These are phyloP conservation scores for Motacilla alba DNA, from an alignment of 2,113 vertebrate genomes.

Conservation along the genomic window DNA sequence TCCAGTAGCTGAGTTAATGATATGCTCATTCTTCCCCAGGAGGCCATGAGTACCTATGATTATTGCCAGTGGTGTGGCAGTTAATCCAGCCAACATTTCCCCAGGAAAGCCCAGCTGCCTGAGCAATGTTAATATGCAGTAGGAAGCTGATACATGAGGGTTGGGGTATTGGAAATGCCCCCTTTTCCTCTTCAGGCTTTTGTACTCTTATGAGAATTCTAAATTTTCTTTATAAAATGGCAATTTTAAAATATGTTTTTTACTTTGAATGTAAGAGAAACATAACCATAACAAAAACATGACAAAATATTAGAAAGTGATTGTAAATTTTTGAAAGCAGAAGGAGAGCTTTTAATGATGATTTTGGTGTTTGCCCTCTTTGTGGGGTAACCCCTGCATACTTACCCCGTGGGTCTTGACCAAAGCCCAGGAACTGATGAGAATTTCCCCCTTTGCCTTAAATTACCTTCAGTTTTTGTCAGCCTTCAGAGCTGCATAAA, in stretches of 20 bases:
- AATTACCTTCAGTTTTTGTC: not conserved
- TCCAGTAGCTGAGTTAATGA: not conserved
- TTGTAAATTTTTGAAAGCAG: not conserved
- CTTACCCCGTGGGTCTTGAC: not conserved
- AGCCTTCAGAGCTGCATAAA: not conserved
- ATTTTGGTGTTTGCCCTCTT: not conserved
- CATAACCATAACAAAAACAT: not conserved
- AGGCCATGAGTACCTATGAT: not conserved
- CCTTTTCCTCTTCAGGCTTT: not conserved
- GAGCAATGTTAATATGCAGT: not conserved
- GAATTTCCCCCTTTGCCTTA: not conserved
- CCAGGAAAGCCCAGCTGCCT: not conserved
- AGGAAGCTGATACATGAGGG: not conserved
- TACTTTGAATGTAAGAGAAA: not conserved
- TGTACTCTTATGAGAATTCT: not conserved
- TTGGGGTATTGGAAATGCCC: not conserved
- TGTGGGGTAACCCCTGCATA: accelerated
- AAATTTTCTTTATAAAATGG: not conserved
- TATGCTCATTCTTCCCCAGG: not conserved
- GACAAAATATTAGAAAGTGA: not conserved
- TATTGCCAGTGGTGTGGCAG: not conserved
- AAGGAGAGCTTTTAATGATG: not conserved
- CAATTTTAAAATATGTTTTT: not conserved
- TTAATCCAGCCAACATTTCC: slow-evolving; percentile 13
- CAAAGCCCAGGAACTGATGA: not conserved